Conservation (phyloP, 2,113 vertebrate species). For the zebrafish (Danio rerio) region DNA sequence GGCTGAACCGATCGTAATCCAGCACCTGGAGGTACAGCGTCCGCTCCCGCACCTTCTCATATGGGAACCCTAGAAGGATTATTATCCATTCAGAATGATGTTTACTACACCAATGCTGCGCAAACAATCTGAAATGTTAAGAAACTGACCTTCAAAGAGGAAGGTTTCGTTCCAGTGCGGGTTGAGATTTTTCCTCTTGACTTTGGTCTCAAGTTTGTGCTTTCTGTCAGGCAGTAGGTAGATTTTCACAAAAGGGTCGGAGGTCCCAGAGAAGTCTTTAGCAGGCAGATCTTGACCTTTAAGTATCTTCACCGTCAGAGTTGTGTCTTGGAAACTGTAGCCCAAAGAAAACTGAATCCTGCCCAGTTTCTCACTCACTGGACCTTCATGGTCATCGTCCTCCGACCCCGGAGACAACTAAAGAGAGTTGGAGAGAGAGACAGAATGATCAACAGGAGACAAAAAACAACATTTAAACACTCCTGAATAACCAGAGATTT, state of each 20-base stretch:
- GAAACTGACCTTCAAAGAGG: conserved; percentile 90
- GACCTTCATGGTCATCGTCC: conserved; percentile 90
- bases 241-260: conserved; percentile 98
- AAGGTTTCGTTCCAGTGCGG: conserved; percentile 99
- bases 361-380: conserved; percentile 92
- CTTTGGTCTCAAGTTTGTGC: conserved; percentile 99
- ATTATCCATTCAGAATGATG: neutral
- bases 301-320: conserved; percentile 95
- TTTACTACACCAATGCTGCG: too few species aligned
- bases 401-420: conserved; percentile 96
- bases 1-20: conserved; percentile 89
- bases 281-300: conserved; percentile 96
- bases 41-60: conserved; percentile 88
- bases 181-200: conserved; percentile 98
- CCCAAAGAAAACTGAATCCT: conserved; percentile 98
- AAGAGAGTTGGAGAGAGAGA: conserved; percentile 40
- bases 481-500: conserved; percentile 14
- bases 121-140: neutral
- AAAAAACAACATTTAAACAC: conserved; percentile 29
- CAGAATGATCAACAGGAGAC: conserved; percentile 14
- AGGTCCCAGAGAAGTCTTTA: conserved; percentile 98
- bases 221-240: conserved; percentile 98
- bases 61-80: conserved; percentile 80
- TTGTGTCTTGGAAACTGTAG: conserved; percentile 99
- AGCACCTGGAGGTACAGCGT: conserved; percentile 87